Evolutionary conservation across 2,888 invertebrate species (phyloP).

Genomic region (Cephus pygmeus): DNA sequence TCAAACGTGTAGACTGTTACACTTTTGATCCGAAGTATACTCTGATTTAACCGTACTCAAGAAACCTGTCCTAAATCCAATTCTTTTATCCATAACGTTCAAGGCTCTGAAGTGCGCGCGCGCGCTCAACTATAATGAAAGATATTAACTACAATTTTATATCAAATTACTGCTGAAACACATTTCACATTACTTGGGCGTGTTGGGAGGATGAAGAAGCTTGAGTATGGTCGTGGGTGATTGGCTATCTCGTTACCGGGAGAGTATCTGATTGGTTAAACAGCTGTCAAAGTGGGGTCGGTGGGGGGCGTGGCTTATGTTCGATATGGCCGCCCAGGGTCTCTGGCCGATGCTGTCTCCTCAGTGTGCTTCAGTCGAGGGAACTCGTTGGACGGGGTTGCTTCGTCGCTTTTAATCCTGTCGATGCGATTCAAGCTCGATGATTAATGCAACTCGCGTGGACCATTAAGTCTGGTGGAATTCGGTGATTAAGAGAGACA

Average conservation of each 20-base stretch:
- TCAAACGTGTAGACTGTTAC: background rate
- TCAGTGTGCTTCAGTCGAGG: constrained; percentile 56
- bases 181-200: constrained; percentile 65
- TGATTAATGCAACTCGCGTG: background rate
- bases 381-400: constrained; percentile 47
- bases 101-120: constrained; percentile 3
- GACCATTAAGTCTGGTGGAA: background rate
- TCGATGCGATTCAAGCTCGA: background rate
- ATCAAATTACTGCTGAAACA: constrained; percentile 65
- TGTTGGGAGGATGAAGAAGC: constrained; percentile 20
- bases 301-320: constrained; percentile 45
- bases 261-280: constrained; percentile 29
- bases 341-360: constrained; percentile 29
- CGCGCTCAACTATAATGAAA: constrained; percentile 59
- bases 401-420: background rate
- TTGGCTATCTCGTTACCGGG: constrained; percentile 33
- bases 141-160: constrained; percentile 67
- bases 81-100: background rate
- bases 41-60: background rate
- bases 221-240: constrained; percentile 22
- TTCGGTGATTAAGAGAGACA: background rate
- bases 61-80: background rate
- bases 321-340: constrained; percentile 62
- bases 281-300: constrained; percentile 38
- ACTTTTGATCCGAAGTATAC: background rate